Percentiles rank a stretch among this genome's conserved stretches.
These are phyloP conservation scores for Holothuria leucospilota DNA, from an alignment of 53 echinoderm and acorn worm species.

Conservation along the genomic window DNA sequence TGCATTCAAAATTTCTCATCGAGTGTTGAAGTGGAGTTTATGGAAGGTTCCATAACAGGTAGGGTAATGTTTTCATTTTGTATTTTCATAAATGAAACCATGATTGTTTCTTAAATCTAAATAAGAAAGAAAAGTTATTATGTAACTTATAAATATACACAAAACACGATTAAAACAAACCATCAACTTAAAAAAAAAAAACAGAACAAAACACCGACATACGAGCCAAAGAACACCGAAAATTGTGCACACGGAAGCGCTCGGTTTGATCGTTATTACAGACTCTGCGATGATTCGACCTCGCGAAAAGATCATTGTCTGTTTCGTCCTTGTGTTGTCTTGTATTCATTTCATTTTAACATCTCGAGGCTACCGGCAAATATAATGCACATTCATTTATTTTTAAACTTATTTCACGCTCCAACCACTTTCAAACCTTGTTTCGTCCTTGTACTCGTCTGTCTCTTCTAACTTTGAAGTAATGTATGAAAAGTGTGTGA, in stretches of 20 bases:
- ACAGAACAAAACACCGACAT: neutral
- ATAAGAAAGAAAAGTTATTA: neutral
- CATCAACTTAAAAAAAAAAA: neutral
- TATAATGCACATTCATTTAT: neutral
- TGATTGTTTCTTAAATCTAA: neutral
- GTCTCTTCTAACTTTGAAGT: neutral
- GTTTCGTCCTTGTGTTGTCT: slow-evolving; percentile 34
- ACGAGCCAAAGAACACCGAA: neutral
- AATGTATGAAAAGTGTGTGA: neutral
- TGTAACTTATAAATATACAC: neutral
- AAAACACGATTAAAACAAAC: neutral
- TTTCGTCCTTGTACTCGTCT: slow-evolving; percentile 7
- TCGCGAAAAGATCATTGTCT: slow-evolving; percentile 29
- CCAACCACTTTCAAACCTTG: neutral
- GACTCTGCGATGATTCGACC: neutral
- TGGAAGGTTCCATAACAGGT: too few relatives aligned
- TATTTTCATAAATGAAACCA: too few relatives aligned
- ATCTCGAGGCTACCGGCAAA: slow-evolving; percentile 38
- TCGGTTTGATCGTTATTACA: neutral
- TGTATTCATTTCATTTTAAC: neutral
- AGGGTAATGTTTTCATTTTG: too few relatives aligned
- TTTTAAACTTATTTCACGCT: slow-evolving; percentile 4
- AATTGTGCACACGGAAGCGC: neutral
- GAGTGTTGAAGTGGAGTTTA: too few relatives aligned
- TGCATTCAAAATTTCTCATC: too few relatives aligned